phyloP scores from a whole-genome alignment of 2,113 vertebrate genomes.

The Macrotus californicus region DNA sequence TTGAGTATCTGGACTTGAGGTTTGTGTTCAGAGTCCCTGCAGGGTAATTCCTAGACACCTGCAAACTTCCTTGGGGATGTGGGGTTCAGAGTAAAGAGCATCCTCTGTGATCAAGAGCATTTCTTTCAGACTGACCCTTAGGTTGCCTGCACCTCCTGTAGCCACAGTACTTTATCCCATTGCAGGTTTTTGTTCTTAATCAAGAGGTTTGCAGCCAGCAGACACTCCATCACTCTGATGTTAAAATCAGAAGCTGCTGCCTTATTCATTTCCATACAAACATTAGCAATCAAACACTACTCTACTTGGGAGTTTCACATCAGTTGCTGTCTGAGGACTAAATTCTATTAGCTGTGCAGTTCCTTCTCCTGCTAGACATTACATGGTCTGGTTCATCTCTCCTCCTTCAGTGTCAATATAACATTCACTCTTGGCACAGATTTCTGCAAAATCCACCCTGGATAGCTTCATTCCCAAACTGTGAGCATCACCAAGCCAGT shows the following conservation, averaged over 20 bases:
- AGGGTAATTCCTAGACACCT: constrained; percentile 83
- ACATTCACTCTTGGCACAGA: constrained; percentile 90
- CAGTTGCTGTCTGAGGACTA: not conserved
- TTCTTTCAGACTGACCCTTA: not conserved
- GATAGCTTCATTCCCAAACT: constrained; percentile 88
- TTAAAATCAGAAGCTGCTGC: not conserved
- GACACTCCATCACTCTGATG: not conserved
- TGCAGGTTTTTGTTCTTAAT: constrained; percentile 82
- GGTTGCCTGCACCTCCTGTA: constrained; percentile 86
- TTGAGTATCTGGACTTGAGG: constrained; percentile 89
- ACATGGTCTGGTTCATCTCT: constrained; percentile 98
- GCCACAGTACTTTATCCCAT: constrained; percentile 78
- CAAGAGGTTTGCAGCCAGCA: constrained; percentile 73
- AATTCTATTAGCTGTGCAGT: constrained; percentile 70
- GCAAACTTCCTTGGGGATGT: constrained; percentile 91
- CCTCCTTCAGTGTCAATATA: constrained; percentile 96
- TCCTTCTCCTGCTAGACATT: constrained; percentile 94
- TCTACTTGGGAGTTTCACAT: not conserved
- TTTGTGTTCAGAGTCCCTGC: constrained; percentile 82
- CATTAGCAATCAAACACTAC: not conserved
- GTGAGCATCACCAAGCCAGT: constrained; percentile 89
- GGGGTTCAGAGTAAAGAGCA: constrained; percentile 89
- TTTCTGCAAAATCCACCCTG: constrained; percentile 93
- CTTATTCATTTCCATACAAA: not conserved
- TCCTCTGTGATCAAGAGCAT: not conserved